phyloP scores from a whole-genome alignment of 1,140 invertebrate genomes.

The Liolophura sinensis region DNA sequence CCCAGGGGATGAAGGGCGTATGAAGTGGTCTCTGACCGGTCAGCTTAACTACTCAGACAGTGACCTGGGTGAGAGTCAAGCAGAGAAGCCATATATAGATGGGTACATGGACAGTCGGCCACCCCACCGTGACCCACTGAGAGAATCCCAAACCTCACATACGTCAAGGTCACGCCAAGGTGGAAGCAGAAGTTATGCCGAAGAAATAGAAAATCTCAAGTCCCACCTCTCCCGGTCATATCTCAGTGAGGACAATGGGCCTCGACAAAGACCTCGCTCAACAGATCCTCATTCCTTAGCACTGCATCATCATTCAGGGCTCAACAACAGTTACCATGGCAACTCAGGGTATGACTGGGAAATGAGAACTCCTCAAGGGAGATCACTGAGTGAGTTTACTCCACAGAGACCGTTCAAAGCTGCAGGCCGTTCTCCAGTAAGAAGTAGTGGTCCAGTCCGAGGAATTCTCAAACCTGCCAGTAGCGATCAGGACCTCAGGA shows the following conservation, averaged over 20 bases:
- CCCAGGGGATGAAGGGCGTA: constrained; percentile 33
- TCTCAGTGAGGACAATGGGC: not conserved
- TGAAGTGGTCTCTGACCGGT: constrained; percentile 18
- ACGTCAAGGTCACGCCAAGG: constrained; percentile 15
- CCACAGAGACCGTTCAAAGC: not conserved
- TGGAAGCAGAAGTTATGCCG: constrained; percentile 2
- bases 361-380: not conserved
- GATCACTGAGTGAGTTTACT: constrained; percentile 4
- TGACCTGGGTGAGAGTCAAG: constrained; percentile 23
- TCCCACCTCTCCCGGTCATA: constrained; percentile 1
- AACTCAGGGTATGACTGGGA: not conserved
- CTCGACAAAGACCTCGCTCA: too few species aligned
- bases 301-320: not conserved
- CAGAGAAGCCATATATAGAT: constrained; percentile 7
- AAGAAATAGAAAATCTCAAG: constrained; percentile 8
- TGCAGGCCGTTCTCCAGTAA: not conserved
- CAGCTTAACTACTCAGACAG: constrained; percentile 26
- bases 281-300: not conserved
- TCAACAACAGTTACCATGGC: constrained; percentile 3
- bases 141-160: not conserved
- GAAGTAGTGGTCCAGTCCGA: constrained; percentile 8
- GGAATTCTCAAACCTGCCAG: constrained; percentile 37
- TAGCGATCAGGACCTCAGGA: constrained; percentile 29
- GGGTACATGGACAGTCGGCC: constrained; percentile 9
- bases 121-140: constrained; percentile 14